Evolutionary conservation across 1,140 invertebrate species (phyloP), one percentile per base, ranked within the genome.

Genomic region (Drosophila bifasciata): DNA sequence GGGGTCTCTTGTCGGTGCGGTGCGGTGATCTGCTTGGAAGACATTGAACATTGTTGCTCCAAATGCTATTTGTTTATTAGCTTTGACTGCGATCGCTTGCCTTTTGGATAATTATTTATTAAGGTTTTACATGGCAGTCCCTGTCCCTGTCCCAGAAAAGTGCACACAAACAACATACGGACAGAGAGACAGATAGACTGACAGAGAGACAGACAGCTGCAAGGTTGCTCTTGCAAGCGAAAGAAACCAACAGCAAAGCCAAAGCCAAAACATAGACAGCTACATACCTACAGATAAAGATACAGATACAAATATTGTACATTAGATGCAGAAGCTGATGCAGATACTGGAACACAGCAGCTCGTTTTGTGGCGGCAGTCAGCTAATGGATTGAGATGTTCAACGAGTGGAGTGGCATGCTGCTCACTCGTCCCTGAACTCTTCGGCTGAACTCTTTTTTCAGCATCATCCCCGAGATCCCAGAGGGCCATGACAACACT

Each of bases 31-130:
- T 25, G 52, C 36, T 36, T 36, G 32, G 3, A 36, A 36, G 11
- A 36, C 56, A 62, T 50, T 62, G 39, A 66, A 36, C 39, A 36
- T 21, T 46, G 15, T 25, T 67, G 60, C 60, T 67, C 48, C 60
- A 67, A 64, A 53, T 64, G 63, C 60, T 67, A 39, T 40, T 67
- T 63, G 59, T 67, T 67, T 67, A 67, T 67, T 67, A 67, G 60
- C 63, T 36, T 40, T 46, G 52, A 67, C 63, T 63, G 40, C 63
- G 46, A 61, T 19, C 9, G 56, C 25, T 17, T 32, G 60, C 57
- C 57, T 64, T 53, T 67, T 64, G 40, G 46, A 52, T 67, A 67
- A 67, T 67, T 64, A 67, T 67, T 64, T 64, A 64, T 67, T 67
- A 52, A 67, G 46, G 63, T 64, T 67, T 67, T 53, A 52, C 63